A percentile compares a stretch with the other conserved stretches of the same genome.
phyloP scores from a whole-genome alignment of 2,797 vertebrate genomes.

The Acrocephalus scirpaceus region DNA sequence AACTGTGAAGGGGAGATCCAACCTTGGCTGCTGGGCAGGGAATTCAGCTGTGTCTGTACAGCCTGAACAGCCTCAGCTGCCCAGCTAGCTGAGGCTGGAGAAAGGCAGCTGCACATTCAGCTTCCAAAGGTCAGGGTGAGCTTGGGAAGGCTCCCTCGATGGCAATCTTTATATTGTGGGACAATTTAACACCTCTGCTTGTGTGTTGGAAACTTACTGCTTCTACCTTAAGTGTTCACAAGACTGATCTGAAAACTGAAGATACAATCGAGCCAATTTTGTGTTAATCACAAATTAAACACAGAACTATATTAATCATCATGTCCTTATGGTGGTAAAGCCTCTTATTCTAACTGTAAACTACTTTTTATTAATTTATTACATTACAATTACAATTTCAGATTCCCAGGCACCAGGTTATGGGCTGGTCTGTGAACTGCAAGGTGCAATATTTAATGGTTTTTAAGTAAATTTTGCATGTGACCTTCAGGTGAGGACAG shows the following conservation, averaged over 20 bases:
- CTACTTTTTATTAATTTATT: not conserved
- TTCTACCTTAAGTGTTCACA: not conserved
- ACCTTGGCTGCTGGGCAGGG: not conserved
- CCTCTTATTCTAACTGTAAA: not conserved
- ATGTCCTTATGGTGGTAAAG: not conserved
- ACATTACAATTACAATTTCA: not conserved
- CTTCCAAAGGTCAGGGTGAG: not conserved
- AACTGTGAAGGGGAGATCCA: not conserved
- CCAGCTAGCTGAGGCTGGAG: not conserved
- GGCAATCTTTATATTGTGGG: not conserved
- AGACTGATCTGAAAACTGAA: not conserved
- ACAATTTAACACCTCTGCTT: not conserved
- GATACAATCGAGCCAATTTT: accelerated
- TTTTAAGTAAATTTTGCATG: not conserved
- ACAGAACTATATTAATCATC: not conserved
- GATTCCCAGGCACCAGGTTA: not conserved
- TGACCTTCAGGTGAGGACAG: not conserved
- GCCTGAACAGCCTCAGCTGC: not conserved
- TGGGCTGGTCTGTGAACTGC: not conserved
- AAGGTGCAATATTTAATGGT: not conserved
- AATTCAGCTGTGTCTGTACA: not conserved
- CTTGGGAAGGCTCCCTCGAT: not conserved
- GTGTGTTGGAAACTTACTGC: not conserved
- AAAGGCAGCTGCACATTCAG: not conserved
- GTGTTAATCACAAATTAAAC: not conserved